phyloP scores from a whole-genome alignment of 2,113 vertebrate species.

The Chionomys nivalis region DNA sequence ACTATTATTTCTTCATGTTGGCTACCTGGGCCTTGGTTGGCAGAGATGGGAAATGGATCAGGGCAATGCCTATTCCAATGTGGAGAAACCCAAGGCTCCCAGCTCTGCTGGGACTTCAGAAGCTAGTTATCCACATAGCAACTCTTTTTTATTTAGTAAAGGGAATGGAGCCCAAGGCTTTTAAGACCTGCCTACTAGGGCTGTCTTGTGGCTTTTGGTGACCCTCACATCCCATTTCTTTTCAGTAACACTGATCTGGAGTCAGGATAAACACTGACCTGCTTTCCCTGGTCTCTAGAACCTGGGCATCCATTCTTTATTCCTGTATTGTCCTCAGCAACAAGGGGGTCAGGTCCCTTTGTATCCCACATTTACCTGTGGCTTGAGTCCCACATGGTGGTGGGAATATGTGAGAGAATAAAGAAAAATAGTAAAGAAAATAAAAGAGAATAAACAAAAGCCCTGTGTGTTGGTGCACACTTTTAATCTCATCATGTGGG shows the following conservation, averaged over 20 bases:
- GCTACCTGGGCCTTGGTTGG: not conserved
- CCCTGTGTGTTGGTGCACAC: too few relatives aligned
- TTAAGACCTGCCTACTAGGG: too few relatives aligned
- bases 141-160: not conserved
- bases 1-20: not conserved
- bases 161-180: not conserved
- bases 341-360: fast-evolving
- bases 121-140: not conserved
- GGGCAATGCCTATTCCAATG: not conserved
- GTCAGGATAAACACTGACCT: not conserved
- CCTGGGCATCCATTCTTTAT: not conserved
- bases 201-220: not conserved
- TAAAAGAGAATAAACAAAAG: not conserved
- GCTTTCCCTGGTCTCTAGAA: not conserved
- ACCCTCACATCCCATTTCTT: not conserved
- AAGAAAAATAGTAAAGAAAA: too few relatives aligned
- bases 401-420: not conserved
- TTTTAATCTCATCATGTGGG: not conserved
- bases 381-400: not conserved
- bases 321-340: too few relatives aligned
- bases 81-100: not conserved
- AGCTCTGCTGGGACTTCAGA: not conserved
- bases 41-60: not conserved
- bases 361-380: fast-evolving
- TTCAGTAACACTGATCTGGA: not conserved